Evolutionary conservation across 2,113 vertebrate species (phyloP).

Genomic region (Centrocercus urophasianus): DNA sequence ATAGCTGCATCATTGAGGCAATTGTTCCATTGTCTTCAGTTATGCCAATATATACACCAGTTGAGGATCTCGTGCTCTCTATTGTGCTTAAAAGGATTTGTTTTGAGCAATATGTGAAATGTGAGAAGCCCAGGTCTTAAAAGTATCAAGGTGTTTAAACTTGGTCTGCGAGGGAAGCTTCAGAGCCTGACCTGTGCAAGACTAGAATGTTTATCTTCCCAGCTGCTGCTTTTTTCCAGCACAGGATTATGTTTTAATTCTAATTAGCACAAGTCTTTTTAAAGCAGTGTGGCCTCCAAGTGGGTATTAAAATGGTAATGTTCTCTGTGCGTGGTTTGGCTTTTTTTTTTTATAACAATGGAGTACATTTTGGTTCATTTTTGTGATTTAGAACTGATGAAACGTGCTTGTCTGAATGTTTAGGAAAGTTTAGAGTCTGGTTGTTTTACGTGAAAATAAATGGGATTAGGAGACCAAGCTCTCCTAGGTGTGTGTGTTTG

Average conservation of each 20-base stretch:
- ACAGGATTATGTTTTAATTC: neutral
- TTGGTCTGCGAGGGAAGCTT: neutral
- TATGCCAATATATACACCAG: neutral
- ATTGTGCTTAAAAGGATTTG: constrained; percentile 71
- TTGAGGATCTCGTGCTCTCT: neutral
- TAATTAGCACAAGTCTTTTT: neutral
- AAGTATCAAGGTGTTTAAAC: constrained; percentile 67
- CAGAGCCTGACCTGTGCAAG: constrained; percentile 10
- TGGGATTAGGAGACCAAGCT: neutral
- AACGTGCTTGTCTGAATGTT: accelerated
- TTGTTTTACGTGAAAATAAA: neutral
- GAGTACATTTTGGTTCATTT: neutral
- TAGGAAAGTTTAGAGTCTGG: neutral
- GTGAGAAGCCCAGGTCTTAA: constrained; percentile 46
- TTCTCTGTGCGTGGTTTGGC: neutral
- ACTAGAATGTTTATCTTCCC: constrained; percentile 62
- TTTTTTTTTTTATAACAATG: neutral
- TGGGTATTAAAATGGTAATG: neutral
- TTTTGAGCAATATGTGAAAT: constrained; percentile 49
- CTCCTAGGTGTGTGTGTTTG: neutral
- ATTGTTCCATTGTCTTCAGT: neutral
- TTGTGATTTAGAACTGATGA: neutral
- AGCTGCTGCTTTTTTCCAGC: neutral
- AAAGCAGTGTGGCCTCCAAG: neutral
- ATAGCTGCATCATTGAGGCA: neutral